Evolutionary conservation across 1,140 invertebrate species (phyloP).

Genomic region (Drosophila malerkotliana): DNA sequence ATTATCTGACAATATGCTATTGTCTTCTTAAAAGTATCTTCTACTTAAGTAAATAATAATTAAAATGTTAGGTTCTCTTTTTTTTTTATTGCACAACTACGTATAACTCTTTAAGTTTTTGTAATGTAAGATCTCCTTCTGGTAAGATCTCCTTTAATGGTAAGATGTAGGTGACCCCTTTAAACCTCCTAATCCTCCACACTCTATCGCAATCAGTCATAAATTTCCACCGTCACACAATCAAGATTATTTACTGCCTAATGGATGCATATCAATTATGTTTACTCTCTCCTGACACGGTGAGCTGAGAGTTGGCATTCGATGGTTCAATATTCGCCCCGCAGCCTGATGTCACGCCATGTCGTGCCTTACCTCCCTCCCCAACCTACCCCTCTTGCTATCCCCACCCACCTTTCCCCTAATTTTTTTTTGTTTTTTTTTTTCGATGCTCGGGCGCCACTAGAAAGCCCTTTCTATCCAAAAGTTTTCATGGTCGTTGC

Average conservation of each 20-base stretch:
- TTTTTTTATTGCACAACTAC: no score
- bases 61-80: no score
- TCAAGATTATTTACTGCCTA: constrained; percentile 39
- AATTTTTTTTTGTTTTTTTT: not conserved
- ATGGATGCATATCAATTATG: constrained; percentile 51
- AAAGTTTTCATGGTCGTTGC: constrained; percentile 72
- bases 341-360: constrained; percentile 39
- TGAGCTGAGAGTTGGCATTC: constrained; percentile 31
- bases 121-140: no score
- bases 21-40: no score
- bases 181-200: not conserved
- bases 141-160: no score
- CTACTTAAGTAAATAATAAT: no score
- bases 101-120: no score
- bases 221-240: constrained; percentile 21
- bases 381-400: not conserved
- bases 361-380: constrained; percentile 19
- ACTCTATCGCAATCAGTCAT: constrained; percentile 3
- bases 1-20: no score
- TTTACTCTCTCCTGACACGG: constrained; percentile 49
- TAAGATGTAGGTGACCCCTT: not conserved
- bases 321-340: constrained; percentile 38
- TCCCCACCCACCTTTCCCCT: constrained; percentile 13
- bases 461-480: constrained; percentile 63
- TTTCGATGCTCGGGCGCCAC: constrained; percentile 12